phyloP scores from a whole-genome alignment of 2,113 vertebrate species.

The Cariama cristata region DNA sequence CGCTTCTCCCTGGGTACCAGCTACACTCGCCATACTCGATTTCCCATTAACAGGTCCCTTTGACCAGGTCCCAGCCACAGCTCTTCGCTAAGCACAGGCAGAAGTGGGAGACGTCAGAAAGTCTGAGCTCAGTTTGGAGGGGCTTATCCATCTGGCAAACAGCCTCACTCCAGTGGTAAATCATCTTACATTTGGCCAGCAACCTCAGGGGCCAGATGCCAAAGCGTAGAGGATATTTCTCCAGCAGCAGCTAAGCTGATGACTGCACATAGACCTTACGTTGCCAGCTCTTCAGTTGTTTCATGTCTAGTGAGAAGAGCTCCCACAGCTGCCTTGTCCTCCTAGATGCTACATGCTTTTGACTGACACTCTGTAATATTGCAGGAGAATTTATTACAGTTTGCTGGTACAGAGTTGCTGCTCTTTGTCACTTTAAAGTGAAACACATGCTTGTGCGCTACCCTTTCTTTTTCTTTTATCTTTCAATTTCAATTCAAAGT shows the following conservation, averaged over 20 bases:
- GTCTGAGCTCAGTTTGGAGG: slow-evolving; percentile 39
- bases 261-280: background rate
- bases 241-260: slow-evolving; percentile 35
- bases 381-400: background rate
- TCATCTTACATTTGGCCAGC: slow-evolving; percentile 7
- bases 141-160: slow-evolving; percentile 39
- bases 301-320: background rate
- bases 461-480: background rate
- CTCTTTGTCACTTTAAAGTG: background rate
- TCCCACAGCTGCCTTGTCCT: slow-evolving; percentile 50
- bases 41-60: background rate
- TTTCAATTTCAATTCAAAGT: background rate
- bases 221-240: background rate
- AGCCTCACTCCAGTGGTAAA: background rate
- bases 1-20: background rate
- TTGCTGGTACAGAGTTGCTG: background rate
- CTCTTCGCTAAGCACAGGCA: background rate
- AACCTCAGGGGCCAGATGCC: background rate
- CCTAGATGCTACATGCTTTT: background rate
- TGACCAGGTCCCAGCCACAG: background rate
- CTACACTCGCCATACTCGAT: background rate
- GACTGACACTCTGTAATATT: background rate
- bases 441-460: background rate
- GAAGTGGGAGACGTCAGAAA: slow-evolving; percentile 23
- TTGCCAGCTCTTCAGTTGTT: background rate